phyloP scores from a whole-genome alignment of 2,888 invertebrate genomes.

The Masnerella sp. region DNA sequence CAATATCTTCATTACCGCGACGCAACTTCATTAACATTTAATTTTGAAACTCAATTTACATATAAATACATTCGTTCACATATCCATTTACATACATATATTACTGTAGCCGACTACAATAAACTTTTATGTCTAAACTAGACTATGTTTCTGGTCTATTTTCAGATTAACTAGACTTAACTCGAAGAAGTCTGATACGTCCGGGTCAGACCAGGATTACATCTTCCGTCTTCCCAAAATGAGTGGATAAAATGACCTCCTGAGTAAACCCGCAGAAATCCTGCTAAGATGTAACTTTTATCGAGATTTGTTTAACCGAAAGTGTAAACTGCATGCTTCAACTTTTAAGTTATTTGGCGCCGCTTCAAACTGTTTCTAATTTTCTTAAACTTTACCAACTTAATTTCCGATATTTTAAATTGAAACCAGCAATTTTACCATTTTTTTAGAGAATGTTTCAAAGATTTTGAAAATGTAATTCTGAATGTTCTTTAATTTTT shows the following conservation, averaged over 20 bases:
- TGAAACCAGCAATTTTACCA: too few relatives aligned
- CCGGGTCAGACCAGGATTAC: constrained; percentile 56
- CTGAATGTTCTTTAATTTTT: background rate
- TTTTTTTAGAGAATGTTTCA: too few relatives aligned
- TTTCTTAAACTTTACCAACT: too few relatives aligned
- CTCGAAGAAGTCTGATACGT: constrained; percentile 55
- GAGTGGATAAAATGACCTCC: constrained; percentile 54
- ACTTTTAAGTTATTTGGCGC: constrained; percentile 30
- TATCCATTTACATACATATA: constrained; percentile 49
- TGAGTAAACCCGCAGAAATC: constrained; percentile 51
- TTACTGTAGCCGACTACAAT: constrained; percentile 31
- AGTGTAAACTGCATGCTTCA: constrained; percentile 42
- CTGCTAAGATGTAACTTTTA: constrained; percentile 54
- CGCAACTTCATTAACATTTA: constrained; percentile 37
- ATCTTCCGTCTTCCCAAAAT: constrained; percentile 58
- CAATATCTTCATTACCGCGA: constrained; percentile 26
- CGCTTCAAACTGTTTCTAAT: constrained; percentile 5
- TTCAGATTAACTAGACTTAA: constrained; percentile 56
- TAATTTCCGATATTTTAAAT: too few relatives aligned
- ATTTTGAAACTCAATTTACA: constrained; percentile 45
- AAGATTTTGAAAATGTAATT: too few relatives aligned
- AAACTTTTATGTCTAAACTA: constrained; percentile 54
- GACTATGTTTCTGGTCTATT: constrained; percentile 52
- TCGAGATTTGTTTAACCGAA: constrained; percentile 54
- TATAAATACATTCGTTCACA: constrained; percentile 50